Percentiles rank a stretch among this genome's conserved stretches.
These are phyloP conservation scores for Lithobates pipiens DNA, from an alignment of 2,797 vertebrate genomes.

Conservation along the genomic window DNA sequence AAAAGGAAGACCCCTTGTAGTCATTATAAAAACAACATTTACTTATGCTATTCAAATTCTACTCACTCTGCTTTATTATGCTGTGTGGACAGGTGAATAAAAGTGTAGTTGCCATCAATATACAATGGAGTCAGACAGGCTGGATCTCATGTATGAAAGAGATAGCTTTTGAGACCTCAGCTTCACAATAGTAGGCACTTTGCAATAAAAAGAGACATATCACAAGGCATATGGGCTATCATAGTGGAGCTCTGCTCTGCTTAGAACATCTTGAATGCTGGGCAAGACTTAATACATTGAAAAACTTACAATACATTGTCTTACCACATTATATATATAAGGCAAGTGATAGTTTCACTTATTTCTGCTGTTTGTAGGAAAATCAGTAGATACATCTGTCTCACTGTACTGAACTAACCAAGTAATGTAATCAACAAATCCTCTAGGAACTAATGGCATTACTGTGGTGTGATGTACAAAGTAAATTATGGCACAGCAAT, in stretches of 20 bases:
- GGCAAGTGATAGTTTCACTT: too few species aligned
- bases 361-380: not conserved
- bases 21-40: constrained; percentile 51
- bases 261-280: too few species aligned
- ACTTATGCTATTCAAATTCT: constrained; percentile 15
- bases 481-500: not conserved
- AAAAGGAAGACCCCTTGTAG: constrained; percentile 70
- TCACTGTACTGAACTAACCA: not conserved
- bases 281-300: too few species aligned
- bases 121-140: not conserved
- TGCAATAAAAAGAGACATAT: too few species aligned
- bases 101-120: not conserved
- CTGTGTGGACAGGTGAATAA: not conserved
- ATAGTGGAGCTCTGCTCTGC: too few species aligned
- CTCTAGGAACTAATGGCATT: not conserved
- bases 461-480: too few species aligned
- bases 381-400: not conserved
- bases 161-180: not conserved
- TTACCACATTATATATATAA: not conserved
- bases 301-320: not conserved
- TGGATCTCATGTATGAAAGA: not conserved
- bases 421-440: not conserved
- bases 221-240: too few species aligned
- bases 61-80: not conserved
- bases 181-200: not conserved